Conservation (phyloP, 64 coral and sea anemone genomes). For the Acropora tenuis region DNA sequence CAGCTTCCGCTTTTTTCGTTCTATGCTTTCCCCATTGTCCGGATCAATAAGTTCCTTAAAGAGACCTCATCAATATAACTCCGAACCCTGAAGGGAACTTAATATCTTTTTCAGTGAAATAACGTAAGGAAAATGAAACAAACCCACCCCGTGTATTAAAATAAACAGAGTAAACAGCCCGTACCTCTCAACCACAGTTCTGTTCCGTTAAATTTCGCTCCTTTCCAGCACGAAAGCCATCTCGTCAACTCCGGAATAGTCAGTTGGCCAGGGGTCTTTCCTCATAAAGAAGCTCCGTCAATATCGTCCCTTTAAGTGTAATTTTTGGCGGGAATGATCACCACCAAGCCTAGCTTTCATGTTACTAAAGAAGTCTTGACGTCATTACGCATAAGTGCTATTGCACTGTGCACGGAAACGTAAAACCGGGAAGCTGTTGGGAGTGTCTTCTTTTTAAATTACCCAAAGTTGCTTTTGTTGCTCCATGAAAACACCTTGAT, state of each 20-base stretch:
- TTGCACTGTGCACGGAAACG: too few relatives aligned
- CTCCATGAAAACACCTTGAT: too few relatives aligned
- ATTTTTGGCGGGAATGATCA: background rate
- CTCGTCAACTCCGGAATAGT: slow-evolving; percentile 20
- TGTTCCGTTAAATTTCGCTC: slow-evolving; percentile 6
- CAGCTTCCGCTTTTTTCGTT: background rate
- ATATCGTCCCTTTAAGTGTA: slow-evolving; percentile 7
- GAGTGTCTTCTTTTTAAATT: too few relatives aligned
- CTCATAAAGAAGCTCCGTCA: background rate
- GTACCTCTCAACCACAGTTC: slow-evolving; percentile 20
- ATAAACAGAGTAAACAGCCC: too few relatives aligned
- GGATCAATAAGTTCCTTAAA: slow-evolving; percentile 7
- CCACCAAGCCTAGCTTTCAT: too few relatives aligned
- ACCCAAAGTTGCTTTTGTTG: too few relatives aligned
- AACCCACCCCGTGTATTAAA: too few relatives aligned
- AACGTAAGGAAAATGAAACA: too few relatives aligned
- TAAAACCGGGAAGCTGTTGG: too few relatives aligned
- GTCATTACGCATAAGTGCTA: too few relatives aligned
- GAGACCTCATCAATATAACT: slow-evolving; percentile 2
- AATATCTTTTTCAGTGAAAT: too few relatives aligned
- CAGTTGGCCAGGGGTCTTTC: background rate
- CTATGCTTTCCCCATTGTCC: background rate
- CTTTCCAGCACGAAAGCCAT: slow-evolving; percentile 33
- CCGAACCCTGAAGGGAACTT: background rate
- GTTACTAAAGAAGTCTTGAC: too few relatives aligned